phyloP scores from a whole-genome alignment of 1,140 invertebrate species.

The Heliconius congener region DNA sequence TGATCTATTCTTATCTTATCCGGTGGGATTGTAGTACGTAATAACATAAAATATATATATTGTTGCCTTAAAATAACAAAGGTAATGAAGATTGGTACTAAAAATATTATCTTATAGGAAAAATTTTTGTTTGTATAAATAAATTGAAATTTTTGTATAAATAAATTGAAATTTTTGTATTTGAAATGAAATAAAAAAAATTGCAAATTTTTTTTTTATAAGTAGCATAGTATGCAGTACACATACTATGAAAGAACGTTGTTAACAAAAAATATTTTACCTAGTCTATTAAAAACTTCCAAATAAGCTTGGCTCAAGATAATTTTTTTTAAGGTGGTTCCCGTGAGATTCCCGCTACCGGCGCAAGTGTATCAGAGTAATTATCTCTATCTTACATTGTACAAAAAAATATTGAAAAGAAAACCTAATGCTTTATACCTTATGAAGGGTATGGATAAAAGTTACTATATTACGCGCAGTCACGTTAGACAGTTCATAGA shows the following conservation, averaged over 20 bases:
- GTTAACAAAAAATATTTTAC: too few species aligned
- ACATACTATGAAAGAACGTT: too few species aligned
- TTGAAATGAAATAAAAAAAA: too few species aligned
- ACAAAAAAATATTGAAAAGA: neutral
- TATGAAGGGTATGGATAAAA: neutral
- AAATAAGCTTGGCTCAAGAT: neutral
- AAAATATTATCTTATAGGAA: too few species aligned
- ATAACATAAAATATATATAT: neutral
- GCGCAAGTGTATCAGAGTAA: slow-evolving; percentile 43
- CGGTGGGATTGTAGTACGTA: slow-evolving; percentile 22
- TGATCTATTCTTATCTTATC: slow-evolving; percentile 49
- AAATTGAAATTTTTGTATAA: too few species aligned
- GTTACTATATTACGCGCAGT: slow-evolving; percentile 16
- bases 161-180: too few species aligned
- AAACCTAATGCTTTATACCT: neutral
- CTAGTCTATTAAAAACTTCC: neutral
- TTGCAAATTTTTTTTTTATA: too few species aligned
- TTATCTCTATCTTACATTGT: slow-evolving; percentile 33
- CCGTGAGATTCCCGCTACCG: slow-evolving; percentile 39
- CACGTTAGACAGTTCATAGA: slow-evolving; percentile 28
- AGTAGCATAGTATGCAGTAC: too few species aligned
- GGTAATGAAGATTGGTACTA: neutral
- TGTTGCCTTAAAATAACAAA: slow-evolving; percentile 1
- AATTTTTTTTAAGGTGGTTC: slow-evolving; percentile 24
- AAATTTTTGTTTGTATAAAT: too few species aligned